These are phyloP conservation scores for Amphilophus citrinellus DNA, from an alignment of 2,113 vertebrate genomes.

Conservation along the genomic window DNA sequence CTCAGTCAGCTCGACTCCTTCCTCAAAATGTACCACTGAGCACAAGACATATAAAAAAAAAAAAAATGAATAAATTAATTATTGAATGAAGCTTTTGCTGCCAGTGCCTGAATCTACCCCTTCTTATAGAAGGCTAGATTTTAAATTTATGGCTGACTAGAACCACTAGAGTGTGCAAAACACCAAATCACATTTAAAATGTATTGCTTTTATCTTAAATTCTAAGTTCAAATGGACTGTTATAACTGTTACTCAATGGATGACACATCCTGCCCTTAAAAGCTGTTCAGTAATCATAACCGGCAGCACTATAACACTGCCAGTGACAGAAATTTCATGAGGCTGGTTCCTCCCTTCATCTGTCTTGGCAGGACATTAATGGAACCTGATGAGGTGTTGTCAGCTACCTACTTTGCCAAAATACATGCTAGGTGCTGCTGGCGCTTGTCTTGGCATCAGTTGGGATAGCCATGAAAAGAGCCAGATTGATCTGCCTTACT, in stretches of 20 bases:
- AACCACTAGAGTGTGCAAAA: conserved; percentile 9
- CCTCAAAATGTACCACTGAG: background rate
- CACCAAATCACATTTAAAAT: conserved; percentile 8
- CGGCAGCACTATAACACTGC: background rate
- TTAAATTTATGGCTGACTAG: background rate
- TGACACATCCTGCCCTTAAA: background rate
- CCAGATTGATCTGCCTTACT: conserved; percentile 26
- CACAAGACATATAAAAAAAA: background rate
- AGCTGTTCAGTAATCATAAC: conserved; percentile 21
- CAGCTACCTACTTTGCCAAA: conserved; percentile 45
- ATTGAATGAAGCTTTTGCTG: conserved; percentile 2
- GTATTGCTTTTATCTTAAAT: background rate
- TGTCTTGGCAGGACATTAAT: conserved; percentile 49
- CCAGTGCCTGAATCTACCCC: background rate
- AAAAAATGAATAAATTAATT: conserved; percentile 12
- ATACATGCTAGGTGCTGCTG: conserved; percentile 32
- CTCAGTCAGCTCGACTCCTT: background rate
- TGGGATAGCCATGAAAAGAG: conserved; percentile 11
- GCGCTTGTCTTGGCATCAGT: conserved; percentile 32
- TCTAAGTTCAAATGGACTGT: background rate
- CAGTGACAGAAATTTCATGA: conserved; percentile 1
- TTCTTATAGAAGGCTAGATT: background rate
- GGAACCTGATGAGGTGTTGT: conserved; percentile 40
- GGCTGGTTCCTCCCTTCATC: conserved; percentile 25
- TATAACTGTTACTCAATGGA: background rate